phyloP scores from a whole-genome alignment of 2,888 invertebrate species.

The Lacanobia wlatinum region DNA sequence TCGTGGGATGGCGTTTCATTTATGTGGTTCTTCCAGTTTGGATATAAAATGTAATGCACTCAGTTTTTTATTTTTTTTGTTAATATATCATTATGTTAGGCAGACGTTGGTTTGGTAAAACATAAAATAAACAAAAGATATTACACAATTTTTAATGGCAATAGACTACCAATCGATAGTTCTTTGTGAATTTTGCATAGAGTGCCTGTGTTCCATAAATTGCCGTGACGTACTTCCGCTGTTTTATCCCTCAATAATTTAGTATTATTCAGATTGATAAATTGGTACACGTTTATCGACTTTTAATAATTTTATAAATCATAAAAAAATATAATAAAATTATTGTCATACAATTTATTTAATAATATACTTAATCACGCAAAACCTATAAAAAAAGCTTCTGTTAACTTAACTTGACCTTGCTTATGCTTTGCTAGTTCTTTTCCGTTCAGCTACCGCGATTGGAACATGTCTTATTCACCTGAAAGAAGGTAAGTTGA shows the following conservation, averaged over 20 bases:
- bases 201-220: slow-evolving; percentile 58
- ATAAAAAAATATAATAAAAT: slow-evolving; percentile 75
- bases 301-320: slow-evolving; percentile 72
- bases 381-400: slow-evolving; percentile 80
- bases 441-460: slow-evolving; percentile 94
- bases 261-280: slow-evolving; percentile 73
- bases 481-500: slow-evolving; percentile 95
- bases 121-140: neutral
- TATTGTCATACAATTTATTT: slow-evolving; percentile 53
- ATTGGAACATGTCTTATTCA: slow-evolving; percentile 96
- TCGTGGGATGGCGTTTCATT: neutral
- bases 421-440: slow-evolving; percentile 91
- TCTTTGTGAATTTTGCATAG: slow-evolving; percentile 17
- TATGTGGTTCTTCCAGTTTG: neutral
- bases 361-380: slow-evolving; percentile 50
- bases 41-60: neutral
- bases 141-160: neutral
- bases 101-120: neutral
- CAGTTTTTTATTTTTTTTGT: neutral
- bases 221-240: slow-evolving; percentile 82
- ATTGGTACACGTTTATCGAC: slow-evolving; percentile 65
- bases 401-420: slow-evolving; percentile 90
- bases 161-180: slow-evolving; percentile 54
- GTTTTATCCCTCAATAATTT: slow-evolving; percentile 80
- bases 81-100: too few relatives aligned